phyloP scores from a whole-genome alignment of 2,797 vertebrate genomes.

The Poeciliopsis paucimaculata region DNA sequence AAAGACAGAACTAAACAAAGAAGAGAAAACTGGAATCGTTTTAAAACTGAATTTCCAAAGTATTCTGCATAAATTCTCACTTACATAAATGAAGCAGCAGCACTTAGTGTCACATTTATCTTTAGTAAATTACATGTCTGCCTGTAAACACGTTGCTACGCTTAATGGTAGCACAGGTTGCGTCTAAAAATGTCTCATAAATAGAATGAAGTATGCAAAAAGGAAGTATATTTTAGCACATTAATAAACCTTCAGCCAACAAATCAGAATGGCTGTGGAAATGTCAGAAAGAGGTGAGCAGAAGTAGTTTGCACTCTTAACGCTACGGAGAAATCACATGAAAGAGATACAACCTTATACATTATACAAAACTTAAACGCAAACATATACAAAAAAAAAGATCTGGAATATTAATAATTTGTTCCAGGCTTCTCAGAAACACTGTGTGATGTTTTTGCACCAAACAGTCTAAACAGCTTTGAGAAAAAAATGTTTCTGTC shows the following conservation, averaged over 20 bases:
- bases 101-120: not conserved
- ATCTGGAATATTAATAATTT: not conserved
- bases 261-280: not conserved
- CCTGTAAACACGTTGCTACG: not conserved
- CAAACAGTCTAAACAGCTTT: not conserved
- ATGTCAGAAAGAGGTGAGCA: not conserved
- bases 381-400: not conserved
- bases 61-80: not conserved
- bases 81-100: not conserved
- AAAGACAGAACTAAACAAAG: not conserved
- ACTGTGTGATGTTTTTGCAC: not conserved
- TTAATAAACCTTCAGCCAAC: not conserved
- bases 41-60: constrained; percentile 1
- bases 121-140: not conserved
- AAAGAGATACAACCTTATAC: not conserved
- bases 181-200: not conserved
- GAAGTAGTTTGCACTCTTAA: not conserved
- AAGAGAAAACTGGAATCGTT: not conserved
- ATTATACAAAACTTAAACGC: not conserved
- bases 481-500: not conserved
- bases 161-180: not conserved
- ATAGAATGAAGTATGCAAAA: not conserved
- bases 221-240: not conserved
- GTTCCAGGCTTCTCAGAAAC: not conserved
- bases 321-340: not conserved